phyloP scores from a whole-genome alignment of 2,888 invertebrate genomes.

The Platycheirus albimanus region DNA sequence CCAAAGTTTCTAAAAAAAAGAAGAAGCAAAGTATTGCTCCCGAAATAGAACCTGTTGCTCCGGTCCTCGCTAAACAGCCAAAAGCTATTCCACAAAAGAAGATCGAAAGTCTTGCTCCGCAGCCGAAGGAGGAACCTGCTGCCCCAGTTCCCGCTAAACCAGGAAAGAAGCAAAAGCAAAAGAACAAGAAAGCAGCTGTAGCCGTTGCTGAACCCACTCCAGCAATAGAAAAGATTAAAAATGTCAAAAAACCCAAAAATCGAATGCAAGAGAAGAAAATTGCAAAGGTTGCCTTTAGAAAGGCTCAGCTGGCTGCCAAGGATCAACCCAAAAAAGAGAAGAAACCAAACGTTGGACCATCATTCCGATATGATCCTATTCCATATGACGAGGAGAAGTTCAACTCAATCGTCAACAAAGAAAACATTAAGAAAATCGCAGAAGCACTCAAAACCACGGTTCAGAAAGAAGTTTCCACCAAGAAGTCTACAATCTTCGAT shows the following conservation, averaged over 20 bases:
- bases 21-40: no score
- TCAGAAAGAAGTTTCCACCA: slow-evolving; percentile 77
- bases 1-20: no score
- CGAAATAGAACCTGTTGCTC: background rate
- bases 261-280: slow-evolving; percentile 28
- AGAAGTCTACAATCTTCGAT: slow-evolving; percentile 78
- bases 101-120: background rate
- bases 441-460: slow-evolving; percentile 77
- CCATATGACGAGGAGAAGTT: slow-evolving; percentile 79
- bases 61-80: no score
- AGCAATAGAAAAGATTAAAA: background rate
- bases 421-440: slow-evolving; percentile 78
- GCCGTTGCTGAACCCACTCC: background rate
- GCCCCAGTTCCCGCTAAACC: background rate
- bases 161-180: slow-evolving; percentile 7
- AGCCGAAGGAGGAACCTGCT: background rate
- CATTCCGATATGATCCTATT: slow-evolving; percentile 74
- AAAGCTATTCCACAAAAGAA: background rate
- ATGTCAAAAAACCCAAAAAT: background rate
- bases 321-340: background rate
- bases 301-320: background rate
- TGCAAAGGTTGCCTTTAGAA: slow-evolving; percentile 24
- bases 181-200: background rate
- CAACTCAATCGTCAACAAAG: slow-evolving; percentile 75
- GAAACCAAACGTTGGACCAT: background rate